Conservation (phyloP, 2,888 invertebrate species). For the Scaeva pyrastri region DNA sequence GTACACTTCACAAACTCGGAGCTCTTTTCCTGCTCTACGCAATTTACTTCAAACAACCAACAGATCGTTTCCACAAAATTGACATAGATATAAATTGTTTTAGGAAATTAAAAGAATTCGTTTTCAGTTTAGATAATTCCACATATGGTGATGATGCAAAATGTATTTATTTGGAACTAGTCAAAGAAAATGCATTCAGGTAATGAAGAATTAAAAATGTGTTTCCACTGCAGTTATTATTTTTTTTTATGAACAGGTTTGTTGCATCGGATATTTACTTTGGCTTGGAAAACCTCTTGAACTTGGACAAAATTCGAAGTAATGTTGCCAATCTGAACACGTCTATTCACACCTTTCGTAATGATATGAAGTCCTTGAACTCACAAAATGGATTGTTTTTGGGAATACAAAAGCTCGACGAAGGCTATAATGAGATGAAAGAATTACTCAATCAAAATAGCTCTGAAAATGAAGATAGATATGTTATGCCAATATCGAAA, state of each 20-base stretch:
- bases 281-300: slow-evolving; percentile 78
- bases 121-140: slow-evolving; percentile 40
- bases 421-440: slow-evolving; percentile 80
- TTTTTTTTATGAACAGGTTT: slow-evolving; percentile 51
- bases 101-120: slow-evolving; percentile 77
- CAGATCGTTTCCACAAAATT: slow-evolving; percentile 79
- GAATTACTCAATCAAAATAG: slow-evolving; percentile 60
- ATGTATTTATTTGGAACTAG: slow-evolving; percentile 49
- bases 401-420: slow-evolving; percentile 78
- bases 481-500: slow-evolving; percentile 33
- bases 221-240: background rate
- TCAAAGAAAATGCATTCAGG: slow-evolving; percentile 56
- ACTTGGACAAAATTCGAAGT: slow-evolving; percentile 78
- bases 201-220: background rate
- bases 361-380: slow-evolving; percentile 76
- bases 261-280: slow-evolving; percentile 59
- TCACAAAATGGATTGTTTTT: slow-evolving; percentile 69
- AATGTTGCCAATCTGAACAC: slow-evolving; percentile 31
- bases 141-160: slow-evolving; percentile 28
- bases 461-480: background rate
- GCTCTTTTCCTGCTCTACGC: slow-evolving; percentile 80
- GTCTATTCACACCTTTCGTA: slow-evolving; percentile 27
- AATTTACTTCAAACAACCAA: slow-evolving; percentile 81
- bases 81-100: slow-evolving; percentile 78
- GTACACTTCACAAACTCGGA: slow-evolving; percentile 76